Conservation (phyloP, 2,797 vertebrate species). For the Darevskia nairensis region DNA sequence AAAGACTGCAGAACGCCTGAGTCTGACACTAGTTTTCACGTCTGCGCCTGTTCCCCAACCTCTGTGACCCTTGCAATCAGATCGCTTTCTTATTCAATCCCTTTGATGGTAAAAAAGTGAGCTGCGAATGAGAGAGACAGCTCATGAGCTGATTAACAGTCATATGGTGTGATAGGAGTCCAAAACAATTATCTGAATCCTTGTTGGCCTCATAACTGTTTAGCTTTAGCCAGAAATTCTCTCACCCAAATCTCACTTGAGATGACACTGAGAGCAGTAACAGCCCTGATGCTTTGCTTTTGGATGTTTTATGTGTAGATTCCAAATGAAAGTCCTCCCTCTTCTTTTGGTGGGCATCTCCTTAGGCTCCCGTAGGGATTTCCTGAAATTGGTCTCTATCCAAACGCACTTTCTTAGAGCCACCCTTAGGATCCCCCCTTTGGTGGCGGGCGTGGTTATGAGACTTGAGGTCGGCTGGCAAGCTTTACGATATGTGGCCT, state of each 20-base stretch:
- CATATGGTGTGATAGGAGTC: conserved; percentile 54
- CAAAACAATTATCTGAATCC: conserved; percentile 69
- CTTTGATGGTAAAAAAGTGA: conserved; percentile 41
- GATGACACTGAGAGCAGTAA: conserved; percentile 51
- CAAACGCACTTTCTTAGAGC: no score
- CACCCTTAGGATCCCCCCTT: no score
- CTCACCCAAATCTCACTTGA: conserved; percentile 54
- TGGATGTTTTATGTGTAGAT: not conserved
- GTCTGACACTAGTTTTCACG: not conserved
- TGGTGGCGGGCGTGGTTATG: no score
- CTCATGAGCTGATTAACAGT: conserved; percentile 61
- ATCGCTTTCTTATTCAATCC: not conserved
- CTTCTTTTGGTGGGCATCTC: no score
- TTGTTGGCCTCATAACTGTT: conserved; percentile 63
- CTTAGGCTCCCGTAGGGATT: no score
- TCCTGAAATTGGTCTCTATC: no score
- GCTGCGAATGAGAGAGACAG: conserved; percentile 60
- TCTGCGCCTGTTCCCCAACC: not conserved
- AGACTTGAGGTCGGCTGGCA: no score
- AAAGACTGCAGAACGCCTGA: no score
- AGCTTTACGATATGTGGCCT: no score
- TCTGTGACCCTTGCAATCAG: not conserved
- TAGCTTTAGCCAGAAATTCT: conserved; percentile 42
- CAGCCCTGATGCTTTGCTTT: conserved; percentile 35
- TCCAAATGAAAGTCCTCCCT: no score